Percentiles rank a stretch among this genome's conserved stretches.
These are phyloP conservation scores for Sericinus montela DNA, from an alignment of 2,888 invertebrate genomes.

Conservation along the genomic window DNA sequence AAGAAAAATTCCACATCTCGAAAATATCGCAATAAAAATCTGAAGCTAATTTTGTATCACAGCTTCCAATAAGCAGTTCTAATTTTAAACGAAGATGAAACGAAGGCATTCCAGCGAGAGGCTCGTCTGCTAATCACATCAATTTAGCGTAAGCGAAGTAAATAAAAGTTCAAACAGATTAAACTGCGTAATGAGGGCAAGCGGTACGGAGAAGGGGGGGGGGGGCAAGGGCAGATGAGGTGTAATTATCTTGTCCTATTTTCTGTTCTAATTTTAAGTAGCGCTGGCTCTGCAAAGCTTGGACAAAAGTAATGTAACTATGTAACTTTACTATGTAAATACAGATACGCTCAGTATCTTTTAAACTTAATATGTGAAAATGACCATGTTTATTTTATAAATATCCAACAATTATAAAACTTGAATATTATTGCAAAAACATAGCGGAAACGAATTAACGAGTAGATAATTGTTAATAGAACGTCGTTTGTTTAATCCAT, in stretches of 20 bases:
- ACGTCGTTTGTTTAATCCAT: too few species aligned
- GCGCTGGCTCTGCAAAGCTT: constrained; percentile 42
- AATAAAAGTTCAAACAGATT: constrained; percentile 77
- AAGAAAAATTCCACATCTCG: constrained; percentile 2
- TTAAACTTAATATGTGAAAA: too few species aligned
- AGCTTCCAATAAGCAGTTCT: constrained; percentile 12
- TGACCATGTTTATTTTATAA: too few species aligned
- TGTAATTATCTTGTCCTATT: constrained; percentile 75
- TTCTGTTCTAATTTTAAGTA: constrained; percentile 71
- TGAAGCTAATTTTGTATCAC: constrained; percentile 11
- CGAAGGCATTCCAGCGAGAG: constrained; percentile 40
- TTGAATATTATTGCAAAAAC: too few species aligned
- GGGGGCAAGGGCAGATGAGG: constrained; percentile 32
- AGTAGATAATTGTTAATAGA: too few species aligned
- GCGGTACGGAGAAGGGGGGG: constrained; percentile 29
- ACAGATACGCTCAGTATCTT: too few species aligned
- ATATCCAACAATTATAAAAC: too few species aligned
- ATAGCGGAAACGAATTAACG: too few species aligned
- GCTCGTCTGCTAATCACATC: constrained; percentile 57
- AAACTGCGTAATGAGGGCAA: constrained; percentile 63
- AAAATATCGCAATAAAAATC: constrained; percentile 1
- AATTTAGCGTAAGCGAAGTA: constrained; percentile 62
- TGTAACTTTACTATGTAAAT: too few species aligned
- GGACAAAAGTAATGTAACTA: constrained; percentile 33
- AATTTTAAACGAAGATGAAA: constrained; percentile 32